These are phyloP conservation scores for Capreolus pygargus DNA, from an alignment of 2,113 vertebrate species.

Conservation along the genomic window DNA sequence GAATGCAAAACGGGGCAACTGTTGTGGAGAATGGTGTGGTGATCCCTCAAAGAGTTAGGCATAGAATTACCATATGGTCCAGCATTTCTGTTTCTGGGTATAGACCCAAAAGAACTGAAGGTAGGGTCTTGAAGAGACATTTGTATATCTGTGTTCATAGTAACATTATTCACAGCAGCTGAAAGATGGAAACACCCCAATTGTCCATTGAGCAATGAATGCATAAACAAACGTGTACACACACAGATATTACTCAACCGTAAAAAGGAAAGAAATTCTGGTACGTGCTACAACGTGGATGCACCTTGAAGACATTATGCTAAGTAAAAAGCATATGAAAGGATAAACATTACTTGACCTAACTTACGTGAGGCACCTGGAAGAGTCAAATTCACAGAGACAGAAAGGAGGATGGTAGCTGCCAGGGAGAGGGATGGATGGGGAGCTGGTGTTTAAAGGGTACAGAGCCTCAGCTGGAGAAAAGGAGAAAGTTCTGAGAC, in stretches of 20 bases:
- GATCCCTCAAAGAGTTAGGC: not conserved
- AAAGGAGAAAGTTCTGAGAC: not conserved
- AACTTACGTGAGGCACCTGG: not conserved
- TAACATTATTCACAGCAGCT: not conserved
- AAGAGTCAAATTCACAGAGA: not conserved
- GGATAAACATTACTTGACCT: not conserved
- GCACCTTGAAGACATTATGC: not conserved
- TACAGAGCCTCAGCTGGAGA: not conserved
- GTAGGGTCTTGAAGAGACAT: not conserved
- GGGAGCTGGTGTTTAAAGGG: not conserved
- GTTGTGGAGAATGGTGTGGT: not conserved
- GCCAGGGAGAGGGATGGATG: not conserved
- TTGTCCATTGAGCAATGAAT: not conserved
- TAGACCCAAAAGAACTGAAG: not conserved
- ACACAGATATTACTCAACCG: not conserved
- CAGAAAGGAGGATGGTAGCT: not conserved
- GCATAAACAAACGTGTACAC: not conserved
- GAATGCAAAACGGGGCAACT: not conserved
- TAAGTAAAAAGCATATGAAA: not conserved
- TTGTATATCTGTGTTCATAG: not conserved
- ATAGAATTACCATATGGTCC: not conserved
- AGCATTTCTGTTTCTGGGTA: not conserved
- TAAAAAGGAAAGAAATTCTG: slow-evolving; percentile 2
- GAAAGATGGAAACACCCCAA: not conserved
- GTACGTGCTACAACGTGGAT: not conserved